phyloP scores from a whole-genome alignment of 2,113 vertebrate genomes.

The Mola mola region DNA sequence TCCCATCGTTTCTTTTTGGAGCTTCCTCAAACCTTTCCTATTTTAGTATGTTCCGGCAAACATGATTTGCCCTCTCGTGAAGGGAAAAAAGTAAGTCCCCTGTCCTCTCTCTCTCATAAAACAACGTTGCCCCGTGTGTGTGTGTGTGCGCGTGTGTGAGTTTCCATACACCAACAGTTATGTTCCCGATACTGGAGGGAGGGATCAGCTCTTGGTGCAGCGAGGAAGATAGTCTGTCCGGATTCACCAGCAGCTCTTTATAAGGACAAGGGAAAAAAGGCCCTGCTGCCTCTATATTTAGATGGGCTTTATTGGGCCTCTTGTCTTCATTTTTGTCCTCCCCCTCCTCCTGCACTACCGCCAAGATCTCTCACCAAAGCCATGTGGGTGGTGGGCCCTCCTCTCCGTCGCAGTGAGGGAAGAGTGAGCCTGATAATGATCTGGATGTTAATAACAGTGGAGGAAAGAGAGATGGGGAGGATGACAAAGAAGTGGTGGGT shows the following conservation, averaged over 20 bases:
- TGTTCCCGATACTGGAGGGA: conserved; percentile 65
- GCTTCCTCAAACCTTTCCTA: conserved; percentile 71
- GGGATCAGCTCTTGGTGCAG: conserved; percentile 53
- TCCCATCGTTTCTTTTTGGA: conserved; percentile 45
- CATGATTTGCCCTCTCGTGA: conserved; percentile 48
- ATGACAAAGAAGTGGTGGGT: conserved; percentile 58
- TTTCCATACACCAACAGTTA: conserved; percentile 55
- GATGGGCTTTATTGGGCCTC: conserved; percentile 78
- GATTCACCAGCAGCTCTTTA: conserved; percentile 82
- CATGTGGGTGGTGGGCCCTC: conserved; percentile 67
- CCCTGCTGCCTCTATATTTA: conserved; percentile 79
- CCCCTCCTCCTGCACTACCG: conserved; percentile 43
- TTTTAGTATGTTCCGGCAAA: conserved; percentile 77
- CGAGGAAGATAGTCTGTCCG: conserved; percentile 49
- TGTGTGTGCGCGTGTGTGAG: conserved; percentile 22
- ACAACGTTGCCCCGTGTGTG: conserved; percentile 11
- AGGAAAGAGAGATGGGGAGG: conserved; percentile 52
- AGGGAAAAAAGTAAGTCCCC: conserved; percentile 53
- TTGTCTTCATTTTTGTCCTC: conserved; percentile 47
- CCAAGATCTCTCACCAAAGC: conserved; percentile 69
- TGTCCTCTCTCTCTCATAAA: conserved; percentile 46
- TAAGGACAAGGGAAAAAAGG: conserved; percentile 79
- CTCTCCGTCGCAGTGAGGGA: conserved; percentile 52
- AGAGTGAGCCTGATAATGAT: conserved; percentile 71
- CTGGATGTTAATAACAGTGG: conserved; percentile 71